Percentiles rank a stretch among this genome's conserved stretches.
phyloP scores from a whole-genome alignment of 2,797 vertebrate genomes.

The Spatula clypeata region DNA sequence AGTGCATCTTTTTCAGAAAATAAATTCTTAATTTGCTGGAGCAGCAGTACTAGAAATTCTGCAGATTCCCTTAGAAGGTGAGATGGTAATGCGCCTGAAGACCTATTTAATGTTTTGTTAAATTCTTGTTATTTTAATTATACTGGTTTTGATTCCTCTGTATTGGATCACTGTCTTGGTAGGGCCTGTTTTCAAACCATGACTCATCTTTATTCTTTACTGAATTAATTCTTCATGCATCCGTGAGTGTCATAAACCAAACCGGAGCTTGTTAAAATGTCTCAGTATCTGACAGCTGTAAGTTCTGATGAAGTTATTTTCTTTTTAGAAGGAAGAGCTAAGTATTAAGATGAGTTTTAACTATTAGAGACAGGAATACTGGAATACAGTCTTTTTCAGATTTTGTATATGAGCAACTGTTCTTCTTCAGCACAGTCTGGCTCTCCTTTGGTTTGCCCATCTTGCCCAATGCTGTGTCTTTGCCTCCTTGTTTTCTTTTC shows the following conservation, averaged over 20 bases:
- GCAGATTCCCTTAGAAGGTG: not conserved
- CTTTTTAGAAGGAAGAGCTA: not conserved
- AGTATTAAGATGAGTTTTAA: not conserved
- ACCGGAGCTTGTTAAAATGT: constrained; percentile 8
- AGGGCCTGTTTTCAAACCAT: constrained; percentile 21
- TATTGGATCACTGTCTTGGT: not conserved
- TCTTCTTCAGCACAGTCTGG: not conserved
- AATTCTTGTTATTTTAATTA: not conserved
- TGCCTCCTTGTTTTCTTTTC: not conserved
- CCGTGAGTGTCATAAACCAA: not conserved
- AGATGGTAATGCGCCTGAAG: not conserved
- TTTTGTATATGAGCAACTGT: not conserved
- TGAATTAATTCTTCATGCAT: not conserved
- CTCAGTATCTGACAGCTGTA: not conserved
- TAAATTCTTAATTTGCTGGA: not conserved
- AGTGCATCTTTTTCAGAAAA: not conserved
- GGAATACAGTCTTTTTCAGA: not conserved
- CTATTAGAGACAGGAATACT: not conserved
- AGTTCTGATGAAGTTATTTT: constrained; percentile 4
- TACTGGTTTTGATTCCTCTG: not conserved
- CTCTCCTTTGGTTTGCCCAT: not conserved
- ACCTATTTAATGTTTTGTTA: not conserved
- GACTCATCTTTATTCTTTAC: constrained; percentile 24
- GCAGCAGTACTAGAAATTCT: not conserved
- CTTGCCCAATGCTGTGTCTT: not conserved